Evolutionary conservation across 1,140 invertebrate species (phyloP), one percentile per base, ranked within the genome.

Genomic region (Limonius californicus): DNA sequence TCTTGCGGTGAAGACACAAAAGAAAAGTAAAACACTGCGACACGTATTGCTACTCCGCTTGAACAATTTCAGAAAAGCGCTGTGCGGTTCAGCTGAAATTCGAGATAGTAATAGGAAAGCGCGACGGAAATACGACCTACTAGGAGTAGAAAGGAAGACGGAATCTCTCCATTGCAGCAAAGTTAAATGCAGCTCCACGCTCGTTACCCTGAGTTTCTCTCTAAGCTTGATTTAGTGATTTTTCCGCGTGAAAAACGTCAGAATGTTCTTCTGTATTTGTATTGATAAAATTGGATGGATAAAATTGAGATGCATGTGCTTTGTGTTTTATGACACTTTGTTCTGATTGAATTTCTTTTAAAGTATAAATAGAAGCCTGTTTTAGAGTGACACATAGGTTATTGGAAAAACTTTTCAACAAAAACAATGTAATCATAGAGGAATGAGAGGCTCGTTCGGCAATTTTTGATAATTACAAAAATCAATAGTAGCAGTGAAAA

Each of bases 1-100:
- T 66, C 61, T 66, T 66, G 35, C 35, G 55, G 35, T 23, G 55
- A 54, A 27, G 56, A 54, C 27, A 18, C 32, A 32, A 50, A 19
- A 47, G n/a, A 15, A 59, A 53, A 39, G 35, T 43, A 66, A 63
- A 66, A 59, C 50, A 21, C 42, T 9, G 16, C 32, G 60, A 62
- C 64, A 62, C 57, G 60, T 66, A 62, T 58, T 57, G 60, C 50
- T 59, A 62, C 60, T 66, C 60, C 58, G 50, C 47, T 60, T 39
- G 8, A 39, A 39, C n/a, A 39, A 39, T 39, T 39, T 39, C 35
- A 39, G n/a, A 39, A 39, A 39, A 27, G 23, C 23, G 23, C 23
- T 27, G 23, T 27, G 23, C 23, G 23, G 23, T 27, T 27, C 23
- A 27, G 23, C 23, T 27, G 23, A 27, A 27, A 27, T 27, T 27